Conservation (phyloP, 2,888 invertebrate genomes). For the Lasioglossum leucozonium region DNA sequence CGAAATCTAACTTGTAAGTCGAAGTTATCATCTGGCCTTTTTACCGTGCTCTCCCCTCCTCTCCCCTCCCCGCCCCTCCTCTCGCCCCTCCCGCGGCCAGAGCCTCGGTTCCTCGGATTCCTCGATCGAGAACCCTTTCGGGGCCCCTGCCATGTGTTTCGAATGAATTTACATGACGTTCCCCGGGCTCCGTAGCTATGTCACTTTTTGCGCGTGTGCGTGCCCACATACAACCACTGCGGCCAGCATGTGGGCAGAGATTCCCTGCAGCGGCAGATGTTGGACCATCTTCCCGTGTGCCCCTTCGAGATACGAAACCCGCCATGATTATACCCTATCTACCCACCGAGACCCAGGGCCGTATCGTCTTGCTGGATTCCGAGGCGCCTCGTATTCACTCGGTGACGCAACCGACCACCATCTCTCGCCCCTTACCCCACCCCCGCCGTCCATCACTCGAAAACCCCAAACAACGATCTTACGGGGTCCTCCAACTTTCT, state of each 20-base stretch:
- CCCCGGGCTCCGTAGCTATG: slow-evolving; percentile 68
- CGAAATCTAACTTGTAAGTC: slow-evolving; percentile 66
- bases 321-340: slow-evolving; percentile 75
- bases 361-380: slow-evolving; percentile 66
- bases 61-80: too few species aligned
- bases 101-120: slow-evolving; percentile 53
- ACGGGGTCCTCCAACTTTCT: background rate
- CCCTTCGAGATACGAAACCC: slow-evolving; percentile 73
- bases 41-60: too few species aligned
- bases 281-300: slow-evolving; percentile 76
- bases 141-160: slow-evolving; percentile 75
- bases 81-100: slow-evolving; percentile 25
- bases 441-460: too few species aligned
- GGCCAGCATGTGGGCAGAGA: slow-evolving; percentile 80
- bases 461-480: slow-evolving; percentile 4
- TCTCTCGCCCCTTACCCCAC: background rate
- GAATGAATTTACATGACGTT: slow-evolving; percentile 76
- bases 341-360: slow-evolving; percentile 67
- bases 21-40: slow-evolving; percentile 67
- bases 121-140: slow-evolving; percentile 63
- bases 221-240: slow-evolving; percentile 54
- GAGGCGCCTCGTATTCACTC: slow-evolving; percentile 47
- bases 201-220: slow-evolving; percentile 69
- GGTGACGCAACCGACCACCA: slow-evolving; percentile 44
- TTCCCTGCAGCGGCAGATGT: slow-evolving; percentile 83